These are phyloP conservation scores for Colius striatus DNA, from an alignment of 2,113 vertebrate species.

Conservation along the genomic window DNA sequence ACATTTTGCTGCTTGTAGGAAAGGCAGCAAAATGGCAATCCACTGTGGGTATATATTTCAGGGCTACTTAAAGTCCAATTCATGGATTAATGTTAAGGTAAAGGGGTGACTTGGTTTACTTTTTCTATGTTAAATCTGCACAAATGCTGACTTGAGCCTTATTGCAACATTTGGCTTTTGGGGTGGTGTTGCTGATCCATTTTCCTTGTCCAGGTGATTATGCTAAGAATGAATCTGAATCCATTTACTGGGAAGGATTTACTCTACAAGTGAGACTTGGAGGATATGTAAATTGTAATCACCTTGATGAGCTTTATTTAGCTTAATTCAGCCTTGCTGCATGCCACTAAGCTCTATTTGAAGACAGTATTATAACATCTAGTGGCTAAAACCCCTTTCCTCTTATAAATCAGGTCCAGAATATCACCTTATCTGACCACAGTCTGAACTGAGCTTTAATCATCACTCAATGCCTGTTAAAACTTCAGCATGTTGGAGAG, in stretches of 20 bases:
- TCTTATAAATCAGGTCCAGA: background rate
- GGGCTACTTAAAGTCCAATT: background rate
- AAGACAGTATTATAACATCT: background rate
- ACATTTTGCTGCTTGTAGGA: background rate
- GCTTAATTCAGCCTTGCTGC: background rate
- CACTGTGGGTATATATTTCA: background rate
- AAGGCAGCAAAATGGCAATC: background rate
- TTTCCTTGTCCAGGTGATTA: background rate
- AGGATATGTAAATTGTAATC: background rate
- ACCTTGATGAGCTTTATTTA: background rate
- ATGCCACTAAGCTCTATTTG: background rate
- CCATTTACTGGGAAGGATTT: background rate
- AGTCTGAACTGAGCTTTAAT: background rate
- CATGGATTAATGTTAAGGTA: background rate
- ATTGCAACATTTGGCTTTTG: background rate
- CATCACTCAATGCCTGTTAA: background rate
- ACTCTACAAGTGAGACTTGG: background rate
- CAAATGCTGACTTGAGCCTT: background rate
- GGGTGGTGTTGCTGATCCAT: background rate
- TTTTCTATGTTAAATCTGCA: background rate
- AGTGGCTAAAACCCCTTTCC: background rate
- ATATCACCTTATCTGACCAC: background rate
- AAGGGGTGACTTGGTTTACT: background rate
- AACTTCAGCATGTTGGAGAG: background rate
- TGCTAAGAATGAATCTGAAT: background rate